Conservation (phyloP, 2,888 invertebrate genomes). For the Melieria crassipennis region DNA sequence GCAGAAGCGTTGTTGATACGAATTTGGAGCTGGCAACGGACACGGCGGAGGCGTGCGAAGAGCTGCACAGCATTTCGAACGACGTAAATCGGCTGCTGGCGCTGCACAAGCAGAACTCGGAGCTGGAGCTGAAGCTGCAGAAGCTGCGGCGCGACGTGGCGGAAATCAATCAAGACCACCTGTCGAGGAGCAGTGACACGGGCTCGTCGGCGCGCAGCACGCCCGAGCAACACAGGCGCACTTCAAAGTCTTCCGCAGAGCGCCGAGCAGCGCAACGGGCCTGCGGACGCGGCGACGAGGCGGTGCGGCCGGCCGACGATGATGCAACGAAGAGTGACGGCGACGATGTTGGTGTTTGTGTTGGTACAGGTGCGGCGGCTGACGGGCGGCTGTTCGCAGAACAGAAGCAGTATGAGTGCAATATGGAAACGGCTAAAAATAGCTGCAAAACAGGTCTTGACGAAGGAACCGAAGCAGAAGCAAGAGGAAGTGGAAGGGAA, state of each 20-base stretch:
- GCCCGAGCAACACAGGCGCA: slow-evolving; percentile 3
- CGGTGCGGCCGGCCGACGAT: slow-evolving; percentile 1
- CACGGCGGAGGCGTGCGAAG: slow-evolving; percentile 54
- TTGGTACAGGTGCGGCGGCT: neutral
- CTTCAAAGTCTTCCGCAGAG: slow-evolving; percentile 23
- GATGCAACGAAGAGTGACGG: slow-evolving; percentile 19
- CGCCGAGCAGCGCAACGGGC: slow-evolving; percentile 2
- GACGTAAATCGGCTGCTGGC: slow-evolving; percentile 60
- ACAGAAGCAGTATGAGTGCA: slow-evolving; percentile 45
- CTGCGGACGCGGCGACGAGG: slow-evolving; percentile 4
- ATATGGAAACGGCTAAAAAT: slow-evolving; percentile 37
- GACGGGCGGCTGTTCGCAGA: neutral
- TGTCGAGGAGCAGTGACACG: slow-evolving; percentile 29
- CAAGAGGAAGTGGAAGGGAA: slow-evolving; percentile 6
- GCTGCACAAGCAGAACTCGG: slow-evolving; percentile 57
- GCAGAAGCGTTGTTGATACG: slow-evolving; percentile 12
- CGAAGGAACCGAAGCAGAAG: slow-evolving; percentile 32
- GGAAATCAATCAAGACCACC: slow-evolving; percentile 63
- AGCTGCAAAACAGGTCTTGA: slow-evolving; percentile 35
- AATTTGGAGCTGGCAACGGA: slow-evolving; percentile 36
- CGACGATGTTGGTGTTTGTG: neutral
- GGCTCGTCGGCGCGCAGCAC: neutral
- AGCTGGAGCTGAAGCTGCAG: slow-evolving; percentile 58
- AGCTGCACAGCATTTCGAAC: slow-evolving; percentile 61
- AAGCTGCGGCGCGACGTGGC: slow-evolving; percentile 58